phyloP scores from a whole-genome alignment of 1,140 invertebrate genomes.

The Heliconius melpomene region DNA sequence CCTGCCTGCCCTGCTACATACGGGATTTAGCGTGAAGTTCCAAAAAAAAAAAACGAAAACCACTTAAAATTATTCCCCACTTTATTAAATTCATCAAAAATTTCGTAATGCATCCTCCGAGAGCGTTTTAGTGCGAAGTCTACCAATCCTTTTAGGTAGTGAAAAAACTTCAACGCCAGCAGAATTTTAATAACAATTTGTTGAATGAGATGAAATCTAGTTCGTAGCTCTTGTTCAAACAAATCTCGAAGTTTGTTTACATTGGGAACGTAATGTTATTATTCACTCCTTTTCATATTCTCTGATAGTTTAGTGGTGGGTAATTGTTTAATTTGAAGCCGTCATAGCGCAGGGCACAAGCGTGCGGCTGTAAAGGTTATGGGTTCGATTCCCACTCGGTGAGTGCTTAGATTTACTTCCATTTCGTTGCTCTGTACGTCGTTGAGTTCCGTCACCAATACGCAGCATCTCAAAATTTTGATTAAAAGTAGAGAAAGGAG shows the following conservation, averaged over 20 bases:
- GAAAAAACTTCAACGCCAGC: constrained; percentile 49
- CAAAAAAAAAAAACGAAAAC: neutral
- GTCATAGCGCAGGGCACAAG: no score
- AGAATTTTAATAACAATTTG: constrained; percentile 66
- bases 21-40: no score
- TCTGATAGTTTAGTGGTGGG: neutral
- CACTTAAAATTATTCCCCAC: neutral
- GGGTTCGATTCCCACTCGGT: no score
- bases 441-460: no score
- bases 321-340: neutral
- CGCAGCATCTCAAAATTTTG: no score
- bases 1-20: no score
- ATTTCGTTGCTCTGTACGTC: no score
- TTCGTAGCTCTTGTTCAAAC: constrained; percentile 49
- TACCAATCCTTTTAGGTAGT: constrained; percentile 58
- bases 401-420: no score
- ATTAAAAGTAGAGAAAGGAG: no score
- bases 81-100: constrained; percentile 28
- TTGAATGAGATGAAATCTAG: constrained; percentile 47
- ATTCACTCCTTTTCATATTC: constrained; percentile 35
- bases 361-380: no score
- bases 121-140: constrained; percentile 21
- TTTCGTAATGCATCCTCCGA: constrained; percentile 18
- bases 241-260: constrained; percentile 46
- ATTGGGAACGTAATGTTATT: constrained; percentile 57